Evolutionary conservation across 1,140 invertebrate species (phyloP).

Genomic region (Dreissena rostriformis): DNA sequence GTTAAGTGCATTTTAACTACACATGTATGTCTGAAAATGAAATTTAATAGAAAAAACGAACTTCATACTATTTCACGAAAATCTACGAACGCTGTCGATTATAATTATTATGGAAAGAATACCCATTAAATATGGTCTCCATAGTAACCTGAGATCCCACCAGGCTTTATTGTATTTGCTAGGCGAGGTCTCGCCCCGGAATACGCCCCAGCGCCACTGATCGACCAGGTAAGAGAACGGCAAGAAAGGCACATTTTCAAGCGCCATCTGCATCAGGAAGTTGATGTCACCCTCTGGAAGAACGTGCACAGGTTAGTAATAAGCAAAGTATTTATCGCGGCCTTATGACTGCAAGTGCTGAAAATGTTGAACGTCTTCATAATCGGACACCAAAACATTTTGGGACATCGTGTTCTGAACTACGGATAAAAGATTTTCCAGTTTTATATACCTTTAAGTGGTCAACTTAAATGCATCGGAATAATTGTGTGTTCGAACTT

Average conservation of each 20-base stretch:
- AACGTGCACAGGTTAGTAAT: too few species aligned
- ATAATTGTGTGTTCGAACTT: too few species aligned
- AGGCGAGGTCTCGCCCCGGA: conserved; percentile 84
- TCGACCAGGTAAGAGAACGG: conserved; percentile 94
- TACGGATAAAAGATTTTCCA: too few species aligned
- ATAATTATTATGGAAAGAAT: too few species aligned
- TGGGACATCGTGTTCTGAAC: too few species aligned
- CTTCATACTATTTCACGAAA: neutral
- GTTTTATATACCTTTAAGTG: too few species aligned
- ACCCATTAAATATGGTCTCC: too few species aligned
- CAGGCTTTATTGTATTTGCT: conserved; percentile 77
- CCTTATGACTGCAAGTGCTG: too few species aligned
- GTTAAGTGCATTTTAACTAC: neutral
- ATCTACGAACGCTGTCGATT: neutral
- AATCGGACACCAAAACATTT: too few species aligned
- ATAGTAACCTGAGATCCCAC: conserved; percentile 78
- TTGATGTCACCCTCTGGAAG: conserved; percentile 89
- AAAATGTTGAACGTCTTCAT: too few species aligned
- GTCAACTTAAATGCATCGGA: too few species aligned
- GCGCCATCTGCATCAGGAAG: conserved; percentile 89
- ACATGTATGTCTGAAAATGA: neutral
- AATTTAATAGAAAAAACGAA: neutral
- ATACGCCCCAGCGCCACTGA: conserved; percentile 93
- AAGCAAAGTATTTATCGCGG: too few species aligned
- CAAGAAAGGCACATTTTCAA: conserved; percentile 93